Evolutionary conservation across 1,140 invertebrate genomes (phyloP).

Genomic region (Agraylea sexmaculata): DNA sequence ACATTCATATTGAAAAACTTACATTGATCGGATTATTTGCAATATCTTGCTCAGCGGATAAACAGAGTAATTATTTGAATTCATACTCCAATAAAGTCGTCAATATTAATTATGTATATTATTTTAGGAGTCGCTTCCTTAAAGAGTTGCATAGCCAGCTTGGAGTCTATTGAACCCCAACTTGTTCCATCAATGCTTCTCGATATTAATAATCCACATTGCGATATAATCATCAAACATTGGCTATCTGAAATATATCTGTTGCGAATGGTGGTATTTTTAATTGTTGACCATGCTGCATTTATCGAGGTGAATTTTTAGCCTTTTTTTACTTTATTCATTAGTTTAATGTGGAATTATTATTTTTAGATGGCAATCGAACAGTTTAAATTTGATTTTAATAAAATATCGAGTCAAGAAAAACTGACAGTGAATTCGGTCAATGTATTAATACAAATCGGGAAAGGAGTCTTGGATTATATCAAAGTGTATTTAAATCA

Average conservation of each 20-base stretch:
- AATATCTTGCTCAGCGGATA: slow-evolving; percentile 47
- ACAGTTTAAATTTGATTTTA: slow-evolving; percentile 28
- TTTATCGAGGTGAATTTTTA: slow-evolving; percentile 43
- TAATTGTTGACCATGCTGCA: slow-evolving; percentile 50
- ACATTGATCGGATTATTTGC: slow-evolving; percentile 54
- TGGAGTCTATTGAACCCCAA: slow-evolving; percentile 51
- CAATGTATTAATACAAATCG: slow-evolving; percentile 28
- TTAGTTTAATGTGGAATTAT: neutral
- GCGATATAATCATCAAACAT: slow-evolving; percentile 38
- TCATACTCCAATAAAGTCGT: slow-evolving; percentile 3
- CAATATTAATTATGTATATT: slow-evolving; percentile 11
- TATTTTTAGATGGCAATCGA: slow-evolving; percentile 27
- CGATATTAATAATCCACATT: slow-evolving; percentile 34
- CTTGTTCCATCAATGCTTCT: slow-evolving; percentile 43
- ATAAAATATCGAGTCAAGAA: slow-evolving; percentile 25
- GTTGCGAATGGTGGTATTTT: slow-evolving; percentile 43
- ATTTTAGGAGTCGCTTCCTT: slow-evolving; percentile 43
- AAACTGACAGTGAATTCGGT: slow-evolving; percentile 23
- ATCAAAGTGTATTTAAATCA: slow-evolving; percentile 27
- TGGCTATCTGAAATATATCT: slow-evolving; percentile 45
- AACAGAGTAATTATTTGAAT: slow-evolving; percentile 32
- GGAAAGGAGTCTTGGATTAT: slow-evolving; percentile 26
- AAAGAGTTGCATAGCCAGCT: slow-evolving; percentile 46
- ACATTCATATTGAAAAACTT: slow-evolving; percentile 48
- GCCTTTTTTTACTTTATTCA: neutral